Base-by-base conservation (phyloP, 2,888 invertebrate species). In the Agrenia bidenticulata region DNA sequence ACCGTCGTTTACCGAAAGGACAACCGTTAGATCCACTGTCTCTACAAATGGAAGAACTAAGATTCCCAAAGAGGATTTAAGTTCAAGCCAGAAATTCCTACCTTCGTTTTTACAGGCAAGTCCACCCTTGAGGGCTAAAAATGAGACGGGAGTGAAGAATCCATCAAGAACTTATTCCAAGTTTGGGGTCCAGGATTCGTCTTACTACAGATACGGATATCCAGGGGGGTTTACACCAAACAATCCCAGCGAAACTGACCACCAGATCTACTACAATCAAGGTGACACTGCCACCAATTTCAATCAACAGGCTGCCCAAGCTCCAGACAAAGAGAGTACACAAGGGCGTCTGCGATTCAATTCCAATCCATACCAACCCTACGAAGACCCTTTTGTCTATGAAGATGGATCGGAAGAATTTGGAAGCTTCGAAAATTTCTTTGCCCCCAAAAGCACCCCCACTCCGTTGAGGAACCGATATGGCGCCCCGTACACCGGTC, bases 401-500 rank as follows among this genome's bases (percentile, higher is more conserved):
- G 67, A 68, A 21, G 67, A 70, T 27, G 64, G 58, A 0, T 60
- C 60, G n/a, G 68, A 61, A 15, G 71, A 64, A 13, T 15, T 66
- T 21, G 69, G 66, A 19, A 72, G 69, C 41, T 72, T 63, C 17
- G 71, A 72, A 53, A 63, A 45, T 2, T 69, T 66, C 26, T 59
- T 66, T 1, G n/a, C 45, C 45, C 9, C 5, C 15, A 17, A 15
- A 15, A 45, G 9, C 23, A 51, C 23, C 5, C 51, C 21, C 7
- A 4, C 51, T 19, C 51, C 51, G 4, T 7, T 23, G 51, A 51
- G 24, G 51, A 13, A 51, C 7, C 51, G 51, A 7, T 82, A 85
- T 79, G 78, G 45, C 86, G 42, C 82, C 53, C 13, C 23, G 23
- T 17, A 19, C 41, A 4, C 15, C 23, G 15, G 21, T 2, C 2